Percentiles rank a stretch among this genome's conserved stretches.
Conservation (phyloP, 1,140 invertebrate species). For the Whitmania pigra region DNA sequence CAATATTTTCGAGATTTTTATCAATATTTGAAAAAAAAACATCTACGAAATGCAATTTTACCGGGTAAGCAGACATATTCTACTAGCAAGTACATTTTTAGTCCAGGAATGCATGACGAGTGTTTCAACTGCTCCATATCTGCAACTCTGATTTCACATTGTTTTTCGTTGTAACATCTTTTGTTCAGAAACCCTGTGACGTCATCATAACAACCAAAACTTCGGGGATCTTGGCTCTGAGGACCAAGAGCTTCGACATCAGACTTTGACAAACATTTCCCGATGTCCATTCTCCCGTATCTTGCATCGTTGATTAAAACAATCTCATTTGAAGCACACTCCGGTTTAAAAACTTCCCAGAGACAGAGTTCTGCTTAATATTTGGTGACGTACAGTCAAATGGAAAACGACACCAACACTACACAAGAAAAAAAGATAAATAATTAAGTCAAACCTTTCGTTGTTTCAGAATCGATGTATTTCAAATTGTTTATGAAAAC, state of each 20-base stretch:
- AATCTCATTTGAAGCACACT: not conserved
- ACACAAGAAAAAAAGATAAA: no score
- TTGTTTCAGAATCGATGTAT: no score
- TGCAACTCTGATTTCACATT: not conserved
- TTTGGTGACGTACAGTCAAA: not conserved
- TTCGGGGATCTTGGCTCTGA: not conserved
- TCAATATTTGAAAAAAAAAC: no score
- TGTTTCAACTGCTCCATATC: no score
- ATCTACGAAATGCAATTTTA: no score
- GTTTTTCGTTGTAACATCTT: not conserved
- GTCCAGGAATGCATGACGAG: no score
- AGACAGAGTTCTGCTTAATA: not conserved
- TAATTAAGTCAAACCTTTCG: no score
- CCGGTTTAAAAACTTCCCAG: not conserved
- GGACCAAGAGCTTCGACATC: not conserved
- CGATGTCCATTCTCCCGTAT: conserved; percentile 6
- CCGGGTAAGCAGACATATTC: no score
- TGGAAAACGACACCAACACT: not conserved
- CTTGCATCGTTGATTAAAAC: not conserved
- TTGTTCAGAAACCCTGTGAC: not conserved
- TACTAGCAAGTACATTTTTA: no score
- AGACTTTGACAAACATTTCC: not conserved
- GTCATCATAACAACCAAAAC: not conserved
- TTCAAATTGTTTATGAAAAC: no score
- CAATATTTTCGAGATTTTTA: no score